These are phyloP conservation scores for Strigamia crassipes DNA, from an alignment of 2,888 invertebrate species.

Conservation along the genomic window DNA sequence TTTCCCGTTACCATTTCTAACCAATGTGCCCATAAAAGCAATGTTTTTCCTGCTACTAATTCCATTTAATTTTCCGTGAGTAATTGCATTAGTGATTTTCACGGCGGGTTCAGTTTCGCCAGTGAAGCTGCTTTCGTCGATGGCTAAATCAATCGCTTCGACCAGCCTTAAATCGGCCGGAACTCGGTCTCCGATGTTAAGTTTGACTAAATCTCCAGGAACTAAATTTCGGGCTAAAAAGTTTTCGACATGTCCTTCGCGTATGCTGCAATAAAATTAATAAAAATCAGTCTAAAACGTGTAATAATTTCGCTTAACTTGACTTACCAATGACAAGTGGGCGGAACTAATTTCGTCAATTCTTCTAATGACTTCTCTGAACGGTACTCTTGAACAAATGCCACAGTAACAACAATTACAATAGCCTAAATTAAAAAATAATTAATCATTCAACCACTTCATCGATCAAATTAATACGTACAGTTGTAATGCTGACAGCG, in stretches of 20 bases:
- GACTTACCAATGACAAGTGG: conserved; percentile 85
- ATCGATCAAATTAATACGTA: conserved; percentile 61
- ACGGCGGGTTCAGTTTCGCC: conserved; percentile 95
- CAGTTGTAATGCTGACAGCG: conserved; percentile 97
- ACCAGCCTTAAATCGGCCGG: conserved; percentile 96
- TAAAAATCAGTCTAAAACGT: background rate
- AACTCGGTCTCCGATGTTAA: conserved; percentile 93
- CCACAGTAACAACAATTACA: conserved; percentile 95
- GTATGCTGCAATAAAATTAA: conserved; percentile 67
- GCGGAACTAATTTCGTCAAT: conserved; percentile 94
- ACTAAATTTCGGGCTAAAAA: conserved; percentile 94
- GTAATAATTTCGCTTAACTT: background rate
- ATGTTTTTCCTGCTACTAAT: conserved; percentile 68
- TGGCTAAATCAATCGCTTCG: conserved; percentile 87
- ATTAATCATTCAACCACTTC: background rate
- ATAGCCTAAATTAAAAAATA: conserved; percentile 64
- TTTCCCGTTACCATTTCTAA: conserved; percentile 94
- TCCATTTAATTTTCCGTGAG: conserved; percentile 67
- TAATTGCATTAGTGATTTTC: conserved; percentile 72
- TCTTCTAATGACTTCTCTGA: conserved; percentile 98
- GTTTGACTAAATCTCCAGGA: conserved; percentile 92
- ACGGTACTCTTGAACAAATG: conserved; percentile 97
- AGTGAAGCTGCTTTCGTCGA: conserved; percentile 98
- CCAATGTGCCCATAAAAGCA: conserved; percentile 97
- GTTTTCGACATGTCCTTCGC: conserved; percentile 83